Evolutionary conservation across 2,113 vertebrate genomes (phyloP).

Genomic region (Patagioenas fasciata): DNA sequence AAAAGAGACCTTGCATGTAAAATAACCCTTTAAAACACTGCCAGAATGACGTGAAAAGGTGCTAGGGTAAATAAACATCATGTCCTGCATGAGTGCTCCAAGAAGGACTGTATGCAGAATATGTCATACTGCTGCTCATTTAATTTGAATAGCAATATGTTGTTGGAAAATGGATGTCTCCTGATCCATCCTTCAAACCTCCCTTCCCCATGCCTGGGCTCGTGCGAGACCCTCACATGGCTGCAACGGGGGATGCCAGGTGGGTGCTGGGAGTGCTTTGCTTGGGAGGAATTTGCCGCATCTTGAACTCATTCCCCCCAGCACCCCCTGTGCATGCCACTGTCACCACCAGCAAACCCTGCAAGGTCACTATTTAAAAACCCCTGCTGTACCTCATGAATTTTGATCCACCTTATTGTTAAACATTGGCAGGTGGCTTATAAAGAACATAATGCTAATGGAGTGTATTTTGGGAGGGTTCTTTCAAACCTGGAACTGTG

Average conservation of each 20-base stretch:
- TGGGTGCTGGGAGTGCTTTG: neutral
- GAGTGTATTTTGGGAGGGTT: neutral
- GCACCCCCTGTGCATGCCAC: neutral
- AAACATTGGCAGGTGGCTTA: neutral
- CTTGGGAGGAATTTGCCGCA: neutral
- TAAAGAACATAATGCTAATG: neutral
- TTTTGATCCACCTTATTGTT: neutral
- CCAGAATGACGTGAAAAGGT: neutral
- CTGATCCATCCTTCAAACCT: neutral
- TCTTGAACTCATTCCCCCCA: accelerated
- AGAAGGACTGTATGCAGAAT: accelerated
- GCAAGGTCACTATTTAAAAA: neutral
- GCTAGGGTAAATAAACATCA: neutral
- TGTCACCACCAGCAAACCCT: neutral
- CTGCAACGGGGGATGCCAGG: neutral
- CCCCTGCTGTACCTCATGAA: neutral
- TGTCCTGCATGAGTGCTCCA: neutral
- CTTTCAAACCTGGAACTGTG: neutral
- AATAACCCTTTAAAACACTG: neutral
- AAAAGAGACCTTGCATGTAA: neutral
- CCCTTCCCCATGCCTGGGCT: accelerated
- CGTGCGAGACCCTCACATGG: accelerated
- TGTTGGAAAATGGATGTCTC: neutral
- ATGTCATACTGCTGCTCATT: neutral
- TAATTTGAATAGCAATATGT: neutral